Conservation (phyloP, 2,888 invertebrate species). For the Liopterus haemorrhoidalis region DNA sequence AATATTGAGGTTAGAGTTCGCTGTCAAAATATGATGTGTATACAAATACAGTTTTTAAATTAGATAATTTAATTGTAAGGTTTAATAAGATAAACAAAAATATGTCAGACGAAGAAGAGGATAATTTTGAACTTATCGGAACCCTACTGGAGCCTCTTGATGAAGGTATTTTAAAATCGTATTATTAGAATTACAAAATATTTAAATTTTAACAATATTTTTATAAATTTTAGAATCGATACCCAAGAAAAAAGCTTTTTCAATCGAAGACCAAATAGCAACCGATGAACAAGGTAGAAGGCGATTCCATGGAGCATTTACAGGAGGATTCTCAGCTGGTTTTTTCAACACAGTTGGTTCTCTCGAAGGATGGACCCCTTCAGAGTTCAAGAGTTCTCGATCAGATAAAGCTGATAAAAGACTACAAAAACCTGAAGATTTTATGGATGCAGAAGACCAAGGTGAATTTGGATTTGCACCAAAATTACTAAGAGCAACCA, state of each 20-base stretch:
- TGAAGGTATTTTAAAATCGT: slow-evolving; percentile 58
- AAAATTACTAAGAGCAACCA: slow-evolving; percentile 70
- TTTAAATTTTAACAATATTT: slow-evolving; percentile 4
- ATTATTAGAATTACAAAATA: slow-evolving; percentile 11
- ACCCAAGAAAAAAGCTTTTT: slow-evolving; percentile 72
- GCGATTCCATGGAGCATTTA: slow-evolving; percentile 97
- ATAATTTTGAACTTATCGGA: slow-evolving; percentile 67
- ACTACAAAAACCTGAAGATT: slow-evolving; percentile 78
- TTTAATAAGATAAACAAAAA: slow-evolving; percentile 11
- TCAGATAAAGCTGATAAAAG: slow-evolving; percentile 55
- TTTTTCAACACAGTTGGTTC: slow-evolving; percentile 96
- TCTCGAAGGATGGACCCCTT: slow-evolving; percentile 90
- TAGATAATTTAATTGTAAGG: no score
- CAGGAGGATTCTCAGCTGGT: slow-evolving; percentile 94
- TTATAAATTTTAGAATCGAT: slow-evolving; percentile 57
- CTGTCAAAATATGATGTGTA: neutral
- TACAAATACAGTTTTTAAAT: no score
- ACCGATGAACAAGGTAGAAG: slow-evolving; percentile 83
- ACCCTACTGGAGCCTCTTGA: slow-evolving; percentile 75
- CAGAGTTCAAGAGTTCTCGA: slow-evolving; percentile 84
- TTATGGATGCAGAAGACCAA: slow-evolving; percentile 97
- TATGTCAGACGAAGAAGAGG: slow-evolving; percentile 53
- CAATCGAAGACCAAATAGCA: slow-evolving; percentile 81
- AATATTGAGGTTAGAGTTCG: neutral
- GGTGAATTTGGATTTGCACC: slow-evolving; percentile 95